These are phyloP conservation scores for Bucco capensis DNA, from an alignment of 2,113 vertebrate species.

Conservation along the genomic window DNA sequence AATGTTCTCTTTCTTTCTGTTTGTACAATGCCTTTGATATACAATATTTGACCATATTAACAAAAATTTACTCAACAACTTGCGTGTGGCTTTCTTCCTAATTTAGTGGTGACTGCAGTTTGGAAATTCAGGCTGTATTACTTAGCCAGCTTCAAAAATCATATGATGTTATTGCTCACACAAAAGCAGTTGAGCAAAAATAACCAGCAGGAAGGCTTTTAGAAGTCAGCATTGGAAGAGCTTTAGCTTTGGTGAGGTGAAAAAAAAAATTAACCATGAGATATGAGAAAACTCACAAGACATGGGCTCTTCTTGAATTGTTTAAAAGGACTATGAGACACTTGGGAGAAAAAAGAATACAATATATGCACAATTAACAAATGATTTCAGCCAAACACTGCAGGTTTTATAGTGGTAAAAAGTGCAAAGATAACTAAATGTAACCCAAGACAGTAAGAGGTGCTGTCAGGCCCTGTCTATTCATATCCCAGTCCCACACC, in stretches of 20 bases:
- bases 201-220: conserved; percentile 1
- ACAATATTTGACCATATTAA: neutral
- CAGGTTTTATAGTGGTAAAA: neutral
- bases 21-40: neutral
- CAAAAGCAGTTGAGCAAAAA: conserved; percentile 28
- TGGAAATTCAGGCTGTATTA: neutral
- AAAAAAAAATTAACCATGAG: neutral
- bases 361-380: neutral
- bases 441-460: neutral
- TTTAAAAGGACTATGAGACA: neutral
- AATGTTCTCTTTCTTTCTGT: neutral
- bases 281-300: neutral
- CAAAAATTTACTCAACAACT: conserved; percentile 10
- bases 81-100: neutral
- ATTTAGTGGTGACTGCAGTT: neutral
- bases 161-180: conserved; percentile 39
- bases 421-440: neutral
- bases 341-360: neutral
- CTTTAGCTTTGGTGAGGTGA: neutral
- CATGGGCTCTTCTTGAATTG: neutral
- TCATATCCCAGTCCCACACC: neutral
- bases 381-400: neutral
- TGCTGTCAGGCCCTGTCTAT: neutral
- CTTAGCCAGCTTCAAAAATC: conserved; percentile 5
- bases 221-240: neutral